phyloP scores from a whole-genome alignment of 2,888 invertebrate species.

The Hydroisotoma schaefferi region DNA sequence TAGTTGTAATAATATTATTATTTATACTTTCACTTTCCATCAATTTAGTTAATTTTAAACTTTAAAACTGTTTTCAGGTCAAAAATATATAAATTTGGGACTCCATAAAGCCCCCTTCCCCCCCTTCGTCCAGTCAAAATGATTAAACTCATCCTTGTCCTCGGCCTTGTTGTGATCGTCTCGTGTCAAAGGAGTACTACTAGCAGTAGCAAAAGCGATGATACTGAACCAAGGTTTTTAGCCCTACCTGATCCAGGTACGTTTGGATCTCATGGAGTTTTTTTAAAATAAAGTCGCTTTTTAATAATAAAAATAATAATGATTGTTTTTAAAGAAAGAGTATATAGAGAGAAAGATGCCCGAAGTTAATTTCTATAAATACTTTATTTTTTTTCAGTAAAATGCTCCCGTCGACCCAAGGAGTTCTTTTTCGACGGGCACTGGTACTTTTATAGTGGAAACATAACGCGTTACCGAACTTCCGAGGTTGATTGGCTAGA shows the following conservation, averaged over 20 bases:
- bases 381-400: constrained; percentile 29
- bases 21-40: too few species aligned
- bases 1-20: too few species aligned
- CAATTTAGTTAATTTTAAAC: too few species aligned
- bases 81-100: too few species aligned
- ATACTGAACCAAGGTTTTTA: constrained; percentile 41
- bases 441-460: constrained; percentile 83
- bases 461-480: constrained; percentile 65
- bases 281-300: neutral
- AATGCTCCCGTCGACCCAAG: constrained; percentile 44
- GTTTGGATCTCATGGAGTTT: constrained; percentile 3
- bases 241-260: constrained; percentile 45
- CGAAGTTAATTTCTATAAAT: too few species aligned
- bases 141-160: neutral
- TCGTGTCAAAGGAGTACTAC: neutral
- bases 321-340: too few species aligned
- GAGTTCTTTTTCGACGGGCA: constrained; percentile 65
- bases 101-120: too few species aligned
- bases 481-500: constrained; percentile 74
- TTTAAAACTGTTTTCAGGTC: too few species aligned
- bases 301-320: neutral
- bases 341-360: neutral
- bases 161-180: neutral
- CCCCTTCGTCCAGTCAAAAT: too few species aligned
- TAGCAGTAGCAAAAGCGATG: neutral